phyloP scores from a whole-genome alignment of 2,888 invertebrate genomes.

The Cantharis rustica region DNA sequence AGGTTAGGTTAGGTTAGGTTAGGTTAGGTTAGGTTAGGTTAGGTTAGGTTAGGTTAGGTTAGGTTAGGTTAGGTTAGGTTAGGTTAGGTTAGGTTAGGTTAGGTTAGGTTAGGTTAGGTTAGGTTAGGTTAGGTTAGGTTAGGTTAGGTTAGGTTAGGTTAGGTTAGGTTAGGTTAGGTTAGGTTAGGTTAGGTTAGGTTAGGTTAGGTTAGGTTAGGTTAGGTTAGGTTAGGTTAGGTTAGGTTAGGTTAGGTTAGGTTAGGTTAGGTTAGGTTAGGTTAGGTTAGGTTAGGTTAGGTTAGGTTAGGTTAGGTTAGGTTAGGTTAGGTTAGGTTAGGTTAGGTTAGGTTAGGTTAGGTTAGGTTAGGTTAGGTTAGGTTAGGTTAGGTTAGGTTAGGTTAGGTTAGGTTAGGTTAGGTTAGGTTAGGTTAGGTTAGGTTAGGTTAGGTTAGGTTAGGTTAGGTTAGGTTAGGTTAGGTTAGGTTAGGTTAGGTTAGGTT shows the following conservation, averaged over 20 bases:
- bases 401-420: slow-evolving; percentile 25
- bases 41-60: slow-evolving; percentile 13
- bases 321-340: too few species aligned
- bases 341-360: slow-evolving; percentile 24
- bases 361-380: slow-evolving; percentile 37
- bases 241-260: slow-evolving; percentile 27
- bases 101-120: too few species aligned
- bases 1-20: not conserved
- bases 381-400: slow-evolving; percentile 41
- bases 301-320: slow-evolving; percentile 32
- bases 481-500: too few species aligned
- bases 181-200: not conserved
- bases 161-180: too few species aligned
- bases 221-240: slow-evolving; percentile 10
- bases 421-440: too few species aligned
- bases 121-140: too few species aligned
- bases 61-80: slow-evolving; percentile 9
- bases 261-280: slow-evolving; percentile 25
- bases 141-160: too few species aligned
- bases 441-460: slow-evolving; percentile 32
- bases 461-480: slow-evolving; percentile 32
- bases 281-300: slow-evolving; percentile 14
- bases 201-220: not conserved
- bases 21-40: slow-evolving; percentile 13
- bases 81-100: too few species aligned